These are phyloP conservation scores for Heliconius ethilla DNA, from an alignment of 2,888 invertebrate genomes.

Conservation along the genomic window DNA sequence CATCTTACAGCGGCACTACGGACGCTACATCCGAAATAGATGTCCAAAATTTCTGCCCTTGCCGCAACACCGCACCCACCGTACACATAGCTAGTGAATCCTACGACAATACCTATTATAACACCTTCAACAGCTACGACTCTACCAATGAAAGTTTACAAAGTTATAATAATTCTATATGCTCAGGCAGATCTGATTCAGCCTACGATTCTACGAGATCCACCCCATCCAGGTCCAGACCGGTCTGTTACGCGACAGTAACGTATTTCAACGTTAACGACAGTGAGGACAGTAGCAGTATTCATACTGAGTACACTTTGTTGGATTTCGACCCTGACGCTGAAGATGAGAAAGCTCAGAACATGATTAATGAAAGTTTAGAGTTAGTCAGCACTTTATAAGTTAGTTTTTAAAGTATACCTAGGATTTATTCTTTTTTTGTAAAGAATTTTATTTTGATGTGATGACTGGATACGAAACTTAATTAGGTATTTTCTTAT, in stretches of 20 bases:
- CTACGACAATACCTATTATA: conserved; percentile 64
- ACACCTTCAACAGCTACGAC: conserved; percentile 69
- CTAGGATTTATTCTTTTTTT: too few species aligned
- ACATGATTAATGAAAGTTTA: conserved; percentile 73
- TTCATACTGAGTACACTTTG: conserved; percentile 73
- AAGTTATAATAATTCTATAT: conserved; percentile 62
- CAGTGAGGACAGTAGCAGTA: conserved; percentile 75
- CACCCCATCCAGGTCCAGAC: conserved; percentile 62
- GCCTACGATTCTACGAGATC: conserved; percentile 74
- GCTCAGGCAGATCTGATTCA: conserved; percentile 70
- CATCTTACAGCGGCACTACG: conserved; percentile 72
- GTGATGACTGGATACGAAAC: not conserved
- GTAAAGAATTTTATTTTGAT: too few species aligned
- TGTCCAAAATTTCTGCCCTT: conserved; percentile 70
- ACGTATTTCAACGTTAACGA: conserved; percentile 76
- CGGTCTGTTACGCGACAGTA: conserved; percentile 72
- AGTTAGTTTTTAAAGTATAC: conserved; percentile 48
- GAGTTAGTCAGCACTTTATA: conserved; percentile 75
- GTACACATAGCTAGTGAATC: conserved; percentile 56
- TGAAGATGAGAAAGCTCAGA: conserved; percentile 69
- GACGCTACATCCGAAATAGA: conserved; percentile 74
- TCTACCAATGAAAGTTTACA: conserved; percentile 65
- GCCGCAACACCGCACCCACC: conserved; percentile 65
- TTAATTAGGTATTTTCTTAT: not conserved
- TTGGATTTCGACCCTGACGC: conserved; percentile 64